Evolutionary conservation across 2,888 invertebrate species (phyloP).

Genomic region (Smittia aterrima): DNA sequence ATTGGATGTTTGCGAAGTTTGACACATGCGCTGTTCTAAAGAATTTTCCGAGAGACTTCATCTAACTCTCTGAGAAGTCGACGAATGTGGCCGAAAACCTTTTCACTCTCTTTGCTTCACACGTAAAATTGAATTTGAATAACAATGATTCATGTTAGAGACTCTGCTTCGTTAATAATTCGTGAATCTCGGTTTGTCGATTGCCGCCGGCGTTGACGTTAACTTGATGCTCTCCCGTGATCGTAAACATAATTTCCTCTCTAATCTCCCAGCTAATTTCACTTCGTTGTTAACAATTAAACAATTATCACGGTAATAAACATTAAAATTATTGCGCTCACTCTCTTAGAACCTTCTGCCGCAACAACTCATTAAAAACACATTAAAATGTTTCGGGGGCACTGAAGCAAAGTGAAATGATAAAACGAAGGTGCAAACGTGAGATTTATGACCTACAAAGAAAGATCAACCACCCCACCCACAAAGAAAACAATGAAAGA

Average conservation of each 20-base stretch:
- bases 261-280: background rate
- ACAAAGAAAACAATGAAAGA: background rate
- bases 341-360: background rate
- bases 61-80: background rate
- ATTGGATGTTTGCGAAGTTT: conserved; percentile 26
- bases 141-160: background rate
- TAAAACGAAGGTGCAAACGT: background rate
- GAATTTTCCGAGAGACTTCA: background rate
- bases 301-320: conserved; percentile 25
- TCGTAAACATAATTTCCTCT: background rate
- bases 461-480: too few relatives aligned
- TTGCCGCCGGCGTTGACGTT: background rate
- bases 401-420: background rate
- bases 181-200: background rate
- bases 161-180: background rate
- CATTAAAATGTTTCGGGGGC: background rate
- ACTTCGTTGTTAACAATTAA: conserved; percentile 8
- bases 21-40: background rate
- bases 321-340: conserved; percentile 21
- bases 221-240: background rate
- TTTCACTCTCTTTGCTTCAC: background rate
- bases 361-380: conserved; percentile 25
- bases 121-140: conserved; percentile 5
- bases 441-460: background rate
- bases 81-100: background rate